Base-by-base conservation (phyloP, 2,113 vertebrate genomes). In the Ovis canadensis region DNA sequence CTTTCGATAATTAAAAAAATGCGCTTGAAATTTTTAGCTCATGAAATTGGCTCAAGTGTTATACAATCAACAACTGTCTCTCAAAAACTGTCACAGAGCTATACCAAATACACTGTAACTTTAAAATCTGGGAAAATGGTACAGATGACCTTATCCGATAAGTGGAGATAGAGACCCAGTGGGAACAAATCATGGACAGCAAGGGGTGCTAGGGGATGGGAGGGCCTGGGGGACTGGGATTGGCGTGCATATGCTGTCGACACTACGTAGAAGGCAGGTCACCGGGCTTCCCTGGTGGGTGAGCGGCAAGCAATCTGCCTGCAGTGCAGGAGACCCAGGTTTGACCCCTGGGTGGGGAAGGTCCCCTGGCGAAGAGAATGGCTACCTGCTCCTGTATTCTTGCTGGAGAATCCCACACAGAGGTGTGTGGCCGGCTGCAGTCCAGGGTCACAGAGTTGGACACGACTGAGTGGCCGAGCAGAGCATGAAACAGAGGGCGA, bases 1-100 rank as follows among this genome's bases (percentile, higher is more conserved):
- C 91, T 71, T 95, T 96, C 40, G 50, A n/a, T 97, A 93, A 96
- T 97, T 97, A 12, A 92, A 90, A 94, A 96, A 87, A 84, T 50
- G 97, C 90, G 87, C 91, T 97, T 96, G 95, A 94, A 92, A 91
- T 94, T 88, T 94, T 97, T 94, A 91, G 48, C 25, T 64, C 48
- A 93, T 86, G 87, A 95, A 81, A 95, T 45, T 96, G 95, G 29
- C 71, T 97, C n/a, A 88, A 97, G 67, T 4, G 36, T 67, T 86
- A 55, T 85, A 93, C 0, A 91, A 82, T 90, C 96, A 97, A 94
- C 31, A 91, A 77, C n/a, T 90, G 50, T 31, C 87, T 97, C 95
- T 96, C 15, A 52, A 88, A 27, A 17, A 67, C 55, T 43, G 31
- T 45, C 82, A 87, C 4, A 95, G 54, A 96, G 62, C 40, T 71